Conservation (phyloP, 2,797 vertebrate species). For the Heliangelus exortis region DNA sequence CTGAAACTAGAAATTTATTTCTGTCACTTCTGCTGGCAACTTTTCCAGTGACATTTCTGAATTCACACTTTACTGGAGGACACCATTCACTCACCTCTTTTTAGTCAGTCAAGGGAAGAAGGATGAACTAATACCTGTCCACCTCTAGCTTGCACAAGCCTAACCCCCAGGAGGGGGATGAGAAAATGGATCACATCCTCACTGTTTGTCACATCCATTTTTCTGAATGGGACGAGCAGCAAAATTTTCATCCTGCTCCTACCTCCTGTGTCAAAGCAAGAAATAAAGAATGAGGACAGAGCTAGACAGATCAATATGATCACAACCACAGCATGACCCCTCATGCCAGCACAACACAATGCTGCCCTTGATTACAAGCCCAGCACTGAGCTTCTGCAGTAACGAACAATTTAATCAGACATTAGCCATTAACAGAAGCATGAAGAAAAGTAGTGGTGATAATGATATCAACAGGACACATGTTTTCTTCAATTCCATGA, state of each 20-base stretch:
- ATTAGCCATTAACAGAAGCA: background rate
- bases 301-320: background rate
- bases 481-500: background rate
- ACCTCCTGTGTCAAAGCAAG: background rate
- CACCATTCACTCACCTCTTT: background rate
- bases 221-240: background rate
- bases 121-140: background rate
- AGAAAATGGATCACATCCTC: background rate
- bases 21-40: background rate
- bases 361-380: background rate
- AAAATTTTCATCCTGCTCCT: background rate
- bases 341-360: background rate
- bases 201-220: background rate
- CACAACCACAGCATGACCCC: background rate
- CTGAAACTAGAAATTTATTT: background rate
- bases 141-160: background rate
- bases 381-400: background rate
- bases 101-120: background rate
- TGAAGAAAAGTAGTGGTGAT: background rate
- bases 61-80: background rate
- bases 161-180: background rate
- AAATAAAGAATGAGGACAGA: background rate
- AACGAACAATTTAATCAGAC: background rate
- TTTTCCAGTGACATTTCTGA: background rate
- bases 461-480: background rate